phyloP scores from a whole-genome alignment of 2,113 vertebrate genomes.

The Brachyistius frenatus region DNA sequence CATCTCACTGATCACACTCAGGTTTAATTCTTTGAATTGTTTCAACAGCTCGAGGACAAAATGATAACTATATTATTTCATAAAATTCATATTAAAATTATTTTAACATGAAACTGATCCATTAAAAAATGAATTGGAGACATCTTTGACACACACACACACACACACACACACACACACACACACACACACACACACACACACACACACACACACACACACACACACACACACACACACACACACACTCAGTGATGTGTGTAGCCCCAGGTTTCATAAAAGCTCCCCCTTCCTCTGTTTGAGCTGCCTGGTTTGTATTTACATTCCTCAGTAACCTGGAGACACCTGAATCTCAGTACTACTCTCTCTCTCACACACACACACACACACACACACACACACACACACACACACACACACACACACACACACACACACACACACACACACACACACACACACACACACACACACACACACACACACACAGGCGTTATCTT shows the following conservation, averaged over 20 bases:
- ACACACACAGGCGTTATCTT: constrained; percentile 31
- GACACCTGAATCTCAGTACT: constrained; percentile 68
- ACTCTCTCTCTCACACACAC: constrained; percentile 1
- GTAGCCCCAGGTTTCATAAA: constrained; percentile 52
- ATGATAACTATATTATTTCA: too few relatives aligned
- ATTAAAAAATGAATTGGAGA: too few relatives aligned
- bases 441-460: background rate
- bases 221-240: background rate
- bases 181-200: background rate
- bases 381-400: constrained; percentile 27
- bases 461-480: constrained; percentile 31
- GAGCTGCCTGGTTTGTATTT: constrained; percentile 67
- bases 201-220: background rate
- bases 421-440: constrained; percentile 29
- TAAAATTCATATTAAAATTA: too few relatives aligned
- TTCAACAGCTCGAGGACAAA: too few relatives aligned
- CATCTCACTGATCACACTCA: too few relatives aligned
- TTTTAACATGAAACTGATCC: too few relatives aligned
- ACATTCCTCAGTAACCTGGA: constrained; percentile 80
- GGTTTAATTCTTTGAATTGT: too few relatives aligned
- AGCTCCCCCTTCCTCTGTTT: constrained; percentile 67
- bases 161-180: too few relatives aligned
- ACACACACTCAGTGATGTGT: constrained; percentile 41
- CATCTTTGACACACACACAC: too few relatives aligned
- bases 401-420: constrained; percentile 4